Evolutionary conservation across 2,797 vertebrate species (phyloP).

Genomic region (Antennarius maculatus): DNA sequence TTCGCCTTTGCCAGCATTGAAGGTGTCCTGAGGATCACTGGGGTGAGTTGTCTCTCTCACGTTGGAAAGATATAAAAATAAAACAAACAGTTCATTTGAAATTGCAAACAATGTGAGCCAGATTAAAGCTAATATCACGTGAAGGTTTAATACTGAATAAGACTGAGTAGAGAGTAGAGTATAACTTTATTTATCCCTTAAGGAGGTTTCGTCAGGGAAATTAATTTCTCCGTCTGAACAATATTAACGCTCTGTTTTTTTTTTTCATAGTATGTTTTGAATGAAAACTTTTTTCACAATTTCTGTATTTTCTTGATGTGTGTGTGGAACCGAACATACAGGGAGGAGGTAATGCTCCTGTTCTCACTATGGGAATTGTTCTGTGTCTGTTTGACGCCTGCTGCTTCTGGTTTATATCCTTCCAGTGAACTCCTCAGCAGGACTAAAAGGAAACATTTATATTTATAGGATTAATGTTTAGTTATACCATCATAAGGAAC

Average conservation of each 20-base stretch:
- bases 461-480: too few species aligned
- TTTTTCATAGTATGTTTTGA: conserved; percentile 10
- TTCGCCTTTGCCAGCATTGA: conserved; percentile 86
- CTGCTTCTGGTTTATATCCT: conserved; percentile 91
- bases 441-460: background rate
- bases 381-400: conserved; percentile 86
- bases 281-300: conserved; percentile 23
- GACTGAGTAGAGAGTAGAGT: too few species aligned
- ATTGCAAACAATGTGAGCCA: background rate
- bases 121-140: too few species aligned
- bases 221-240: too few species aligned
- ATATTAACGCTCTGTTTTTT: conserved; percentile 14
- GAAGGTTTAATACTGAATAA: too few species aligned
- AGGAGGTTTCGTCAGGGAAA: too few species aligned
- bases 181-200: too few species aligned
- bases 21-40: conserved; percentile 86
- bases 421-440: conserved; percentile 54
- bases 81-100: background rate
- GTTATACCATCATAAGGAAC: conserved; percentile 9
- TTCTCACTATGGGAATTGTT: conserved; percentile 81
- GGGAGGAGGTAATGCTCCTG: conserved; percentile 81
- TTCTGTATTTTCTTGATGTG: conserved; percentile 47
- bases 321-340: conserved; percentile 58
- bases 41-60: conserved; percentile 78
- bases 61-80: background rate